Percentiles rank a stretch among this genome's conserved stretches.
Evolutionary conservation across 2,888 invertebrate genomes (phyloP).

Genomic region (Lochmaea crataegi): DNA sequence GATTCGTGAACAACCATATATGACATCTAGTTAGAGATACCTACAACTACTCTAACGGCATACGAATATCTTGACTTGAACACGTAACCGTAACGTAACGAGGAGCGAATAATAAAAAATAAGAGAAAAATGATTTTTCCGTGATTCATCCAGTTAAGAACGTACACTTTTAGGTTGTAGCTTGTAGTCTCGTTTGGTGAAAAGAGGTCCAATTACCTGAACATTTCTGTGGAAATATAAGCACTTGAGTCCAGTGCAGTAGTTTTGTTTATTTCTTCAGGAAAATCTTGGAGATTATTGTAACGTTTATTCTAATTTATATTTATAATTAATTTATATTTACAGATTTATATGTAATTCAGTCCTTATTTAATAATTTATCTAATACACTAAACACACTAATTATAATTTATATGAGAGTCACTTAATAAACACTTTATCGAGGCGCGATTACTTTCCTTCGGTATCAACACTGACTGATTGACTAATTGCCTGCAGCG

Average conservation of each 20-base stretch:
- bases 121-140: constrained; percentile 6
- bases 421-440: no score
- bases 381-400: no score
- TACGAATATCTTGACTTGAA: constrained; percentile 15
- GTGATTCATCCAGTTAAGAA: constrained; percentile 12
- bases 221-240: constrained; percentile 13
- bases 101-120: constrained; percentile 4
- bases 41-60: constrained; percentile 6
- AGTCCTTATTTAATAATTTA: no score
- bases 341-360: no score
- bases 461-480: no score
- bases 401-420: no score
- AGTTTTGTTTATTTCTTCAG: background rate
- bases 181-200: constrained; percentile 18
- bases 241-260: background rate
- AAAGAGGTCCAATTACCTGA: constrained; percentile 16
- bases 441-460: no score
- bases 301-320: no score
- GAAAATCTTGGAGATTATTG: background rate
- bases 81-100: constrained; percentile 13
- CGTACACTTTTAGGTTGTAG: constrained; percentile 17
- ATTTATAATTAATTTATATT: no score
- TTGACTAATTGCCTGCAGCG: no score
- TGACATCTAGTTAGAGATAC: constrained; percentile 9
- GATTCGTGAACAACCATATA: constrained; percentile 26